Evolutionary conservation across 2,113 vertebrate genomes (phyloP).

Genomic region (Cyrtonyx montezumae): DNA sequence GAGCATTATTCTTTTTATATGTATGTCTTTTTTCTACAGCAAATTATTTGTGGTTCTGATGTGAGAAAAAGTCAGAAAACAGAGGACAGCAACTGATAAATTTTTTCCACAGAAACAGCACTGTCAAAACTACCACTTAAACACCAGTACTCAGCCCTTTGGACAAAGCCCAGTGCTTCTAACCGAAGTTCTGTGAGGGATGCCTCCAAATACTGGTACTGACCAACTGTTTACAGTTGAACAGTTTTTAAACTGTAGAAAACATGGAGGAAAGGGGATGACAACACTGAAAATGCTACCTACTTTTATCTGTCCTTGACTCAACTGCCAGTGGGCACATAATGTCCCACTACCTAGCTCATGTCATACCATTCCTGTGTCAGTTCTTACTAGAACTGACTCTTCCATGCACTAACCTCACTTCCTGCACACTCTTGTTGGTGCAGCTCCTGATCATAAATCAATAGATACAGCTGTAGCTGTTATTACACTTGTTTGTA

Average conservation of each 20-base stretch:
- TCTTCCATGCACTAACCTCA: background rate
- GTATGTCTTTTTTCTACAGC: background rate
- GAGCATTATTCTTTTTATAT: background rate
- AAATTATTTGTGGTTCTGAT: background rate
- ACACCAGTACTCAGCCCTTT: background rate
- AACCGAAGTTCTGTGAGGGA: background rate
- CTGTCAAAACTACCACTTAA: background rate
- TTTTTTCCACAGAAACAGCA: background rate
- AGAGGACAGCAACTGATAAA: background rate
- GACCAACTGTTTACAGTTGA: background rate
- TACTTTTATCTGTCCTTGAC: background rate
- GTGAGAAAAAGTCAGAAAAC: background rate
- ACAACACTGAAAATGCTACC: background rate
- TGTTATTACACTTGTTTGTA: constrained; percentile 38
- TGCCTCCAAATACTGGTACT: background rate
- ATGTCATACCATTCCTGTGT: background rate
- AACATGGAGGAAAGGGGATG: background rate
- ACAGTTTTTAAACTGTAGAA: background rate
- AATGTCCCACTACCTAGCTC: background rate
- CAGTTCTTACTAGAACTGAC: background rate
- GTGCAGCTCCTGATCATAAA: background rate
- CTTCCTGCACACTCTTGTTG: background rate
- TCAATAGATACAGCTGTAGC: background rate
- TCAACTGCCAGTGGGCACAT: background rate
- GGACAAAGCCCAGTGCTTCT: rapidly evolving